A percentile compares a stretch with the other conserved stretches of the same genome.
Conservation (phyloP, 2,113 vertebrate genomes). For the Hippopotamus amphibius region DNA sequence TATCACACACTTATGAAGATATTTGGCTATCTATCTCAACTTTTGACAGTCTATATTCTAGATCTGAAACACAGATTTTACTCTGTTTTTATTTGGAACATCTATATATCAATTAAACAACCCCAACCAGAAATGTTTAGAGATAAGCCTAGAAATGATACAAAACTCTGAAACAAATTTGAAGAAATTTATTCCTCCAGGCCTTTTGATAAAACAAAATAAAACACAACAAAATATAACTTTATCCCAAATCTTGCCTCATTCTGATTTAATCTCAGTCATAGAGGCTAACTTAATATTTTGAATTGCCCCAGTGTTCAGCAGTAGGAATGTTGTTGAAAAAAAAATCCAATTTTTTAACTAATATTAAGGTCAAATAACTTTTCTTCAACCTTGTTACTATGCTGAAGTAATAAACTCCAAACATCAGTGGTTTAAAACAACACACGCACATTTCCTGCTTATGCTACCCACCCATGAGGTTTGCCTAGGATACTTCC, state of each 20-base stretch:
- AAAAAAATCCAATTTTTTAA: background rate
- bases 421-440: background rate
- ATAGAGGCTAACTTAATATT: background rate
- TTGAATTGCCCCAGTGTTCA: background rate
- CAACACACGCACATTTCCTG: background rate
- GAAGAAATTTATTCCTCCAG: background rate
- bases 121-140: background rate
- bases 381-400: background rate
- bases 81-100: background rate
- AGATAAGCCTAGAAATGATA: background rate
- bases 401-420: background rate
- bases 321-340: background rate
- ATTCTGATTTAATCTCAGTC: background rate
- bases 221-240: background rate
- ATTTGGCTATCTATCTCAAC: background rate
- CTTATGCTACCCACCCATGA: background rate
- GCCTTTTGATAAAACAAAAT: background rate
- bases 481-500: background rate
- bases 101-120: background rate
- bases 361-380: background rate
- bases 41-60: background rate
- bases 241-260: background rate
- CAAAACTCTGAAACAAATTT: background rate
- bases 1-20: background rate
- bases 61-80: background rate